Evolutionary conservation across 2,888 invertebrate species (phyloP), one percentile per base, ranked within the genome.

Genomic region (Reticulitermes lucifugus): DNA sequence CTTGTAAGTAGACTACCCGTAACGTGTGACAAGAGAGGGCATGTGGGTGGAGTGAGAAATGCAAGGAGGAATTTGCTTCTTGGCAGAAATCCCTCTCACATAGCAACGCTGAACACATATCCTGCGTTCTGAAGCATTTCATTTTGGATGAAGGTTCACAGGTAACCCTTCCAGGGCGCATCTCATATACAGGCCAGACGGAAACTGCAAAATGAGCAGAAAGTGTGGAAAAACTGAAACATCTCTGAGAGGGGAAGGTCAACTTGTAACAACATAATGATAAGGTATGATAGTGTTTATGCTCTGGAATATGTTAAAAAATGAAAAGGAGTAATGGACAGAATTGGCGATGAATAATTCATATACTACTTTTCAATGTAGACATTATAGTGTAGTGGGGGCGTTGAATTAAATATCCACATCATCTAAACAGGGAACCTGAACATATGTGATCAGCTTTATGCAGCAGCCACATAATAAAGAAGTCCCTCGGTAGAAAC

Each of bases 1-100:
- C 12, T 51, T 51, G 9, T 6, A 9, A 6, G 51, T 51, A 51
- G 9, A 51, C 51, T 51, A 12, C 14, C 51, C 14, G 6, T 51
- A 14, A 35, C 35, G 35, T 35, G 35, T 35, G 35, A 4, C 35
- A 6, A 51, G 9, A 4, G 21, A 18, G 60, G 4, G 60, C 9
- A 1, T 22, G 60, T 60, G 14, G 60, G 2, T 21, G 60, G 60
- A 21, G 22, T 22, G 60, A 60, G 60, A 60, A 60, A 60, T 60
- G 9, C 60, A n/a, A 60, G 9, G 10, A 14, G 35, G 29, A 6
- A 29, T 29, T 71, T 29, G 14, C 71, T 71, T 71, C 71, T 71
- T 71, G 71, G 71, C 71, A 18, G 29, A 71, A 71, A 71, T 71
- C 71, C n/a, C n/a, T 71, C 71, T 18, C 25, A n/a, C 29, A 29